Evolutionary conservation across 2,888 invertebrate species (phyloP), one percentile per base, ranked within the genome.

Genomic region (Xestia c-nigrum): DNA sequence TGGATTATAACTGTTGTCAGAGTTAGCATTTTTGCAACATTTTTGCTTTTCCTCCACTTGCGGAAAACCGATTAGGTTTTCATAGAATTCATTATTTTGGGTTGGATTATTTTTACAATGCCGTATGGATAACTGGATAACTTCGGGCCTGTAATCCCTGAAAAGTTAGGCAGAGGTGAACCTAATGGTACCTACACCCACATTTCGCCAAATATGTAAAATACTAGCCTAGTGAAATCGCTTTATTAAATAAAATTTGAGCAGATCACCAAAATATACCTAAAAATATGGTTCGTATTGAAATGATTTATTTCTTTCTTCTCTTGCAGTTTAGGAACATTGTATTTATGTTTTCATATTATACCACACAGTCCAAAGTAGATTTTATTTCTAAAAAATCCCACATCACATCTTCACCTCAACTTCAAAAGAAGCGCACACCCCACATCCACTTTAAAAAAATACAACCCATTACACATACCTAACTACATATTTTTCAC

Each of bases 401-500:
- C n/a, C 12, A 55, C 19, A 24, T 24, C 0, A 14, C 31, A 43
- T 40, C 12, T 16, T 40, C 3, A 55, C 38, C 67, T n/a, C 7
- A 46, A 43, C 46, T 31, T 61, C 31, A 63, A 16, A 47, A 47
- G 21, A n/a, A n/a, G n/a, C n/a, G n/a, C n/a, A 65, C 12, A 14
- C 14, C 63, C 43, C 43, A 81, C 52, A 81, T 38, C 46, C 72
- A 43, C 72, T 63, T 64, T 76, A 81, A 83, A 84, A 83, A 64
- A 83, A 84, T 78, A 79, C 76, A 74, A 66, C 77, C 76, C 81
- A 86, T 84, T 73, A 75, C 84, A 57, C 50, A n/a, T 46, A 70
- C 64, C 50, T 72, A 76, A 72, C 74, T 76, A 74, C 78, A 55
- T 85, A 81, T 87, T 86, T 87, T 87, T 85, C 85, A 88, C 78